Evolutionary conservation across 1,140 invertebrate genomes (phyloP), one percentile per base, ranked within the genome.

Genomic region (Triops cancriformis): DNA sequence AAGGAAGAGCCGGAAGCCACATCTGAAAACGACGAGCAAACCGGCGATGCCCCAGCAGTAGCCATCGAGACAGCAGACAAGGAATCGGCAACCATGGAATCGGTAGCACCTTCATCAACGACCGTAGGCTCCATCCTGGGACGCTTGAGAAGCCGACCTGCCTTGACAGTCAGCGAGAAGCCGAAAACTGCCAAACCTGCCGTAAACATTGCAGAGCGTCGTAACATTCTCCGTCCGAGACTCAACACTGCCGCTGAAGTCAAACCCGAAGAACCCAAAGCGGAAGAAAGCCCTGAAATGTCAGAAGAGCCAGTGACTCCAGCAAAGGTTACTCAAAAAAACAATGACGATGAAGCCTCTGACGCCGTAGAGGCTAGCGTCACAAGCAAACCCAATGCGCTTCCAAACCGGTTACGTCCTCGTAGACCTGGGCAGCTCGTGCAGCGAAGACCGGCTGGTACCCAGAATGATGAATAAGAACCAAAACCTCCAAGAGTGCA

Each of bases 151-250:
- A 77, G 18, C 31, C 51, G 76, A 2, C 26, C 64, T 12, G 10
- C 72, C 6, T 26, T 77, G 31, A 23, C 72, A 1, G 31, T 77
- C 11, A 77, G 76, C 51, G 76, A 77, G 51, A 43, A 64, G 31
- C 76, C 76, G n/a, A 77, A 77, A 12, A 37, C 31, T 1, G 64
- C 73, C 6, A 51, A 72, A 37, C 64, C 51, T 10, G 11, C 26
- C 2, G 76, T 77, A 7, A 77, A 27, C 37, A 14, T 77, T 3
- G 41, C 26, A 10, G 76, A 77, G 27, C 51, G 76, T 11, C 51
- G 76, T 26, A 77, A 77, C 18, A 9, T 64, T 64, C 51, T 64
- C 7, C 51, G 51, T 64, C 64, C 76, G 45, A 72, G 41, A 41
- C 51, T 77, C 51, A 72, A 64, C 27, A 26, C 64, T 73, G 51